Percentiles rank a stretch among this genome's conserved stretches.
phyloP scores from a whole-genome alignment of 2,797 vertebrate genomes.

The Falco biarmicus region DNA sequence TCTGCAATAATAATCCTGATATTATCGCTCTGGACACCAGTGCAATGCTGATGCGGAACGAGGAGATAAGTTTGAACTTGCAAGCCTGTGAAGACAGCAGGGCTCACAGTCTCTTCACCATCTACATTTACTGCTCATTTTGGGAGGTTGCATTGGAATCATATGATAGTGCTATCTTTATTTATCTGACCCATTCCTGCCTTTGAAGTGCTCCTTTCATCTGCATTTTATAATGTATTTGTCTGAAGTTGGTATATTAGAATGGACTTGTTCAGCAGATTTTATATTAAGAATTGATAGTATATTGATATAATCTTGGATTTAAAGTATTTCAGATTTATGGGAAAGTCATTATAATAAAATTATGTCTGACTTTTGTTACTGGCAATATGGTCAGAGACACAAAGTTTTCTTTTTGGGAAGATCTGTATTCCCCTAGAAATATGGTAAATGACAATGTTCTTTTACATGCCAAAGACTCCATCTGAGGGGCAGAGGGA shows the following conservation, averaged over 20 bases:
- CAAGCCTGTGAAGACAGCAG: not conserved
- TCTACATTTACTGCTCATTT: not conserved
- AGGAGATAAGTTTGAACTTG: not conserved
- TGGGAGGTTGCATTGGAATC: not conserved
- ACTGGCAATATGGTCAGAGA: not conserved
- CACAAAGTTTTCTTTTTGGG: not conserved
- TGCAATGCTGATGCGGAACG: not conserved
- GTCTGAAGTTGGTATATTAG: slow-evolving; percentile 1
- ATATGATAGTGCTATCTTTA: not conserved
- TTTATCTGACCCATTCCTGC: not conserved
- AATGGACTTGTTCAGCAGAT: not conserved
- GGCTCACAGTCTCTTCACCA: not conserved
- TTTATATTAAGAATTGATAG: not conserved
- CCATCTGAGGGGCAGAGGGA: not conserved
- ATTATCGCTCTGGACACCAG: not conserved
- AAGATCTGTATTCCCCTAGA: not conserved
- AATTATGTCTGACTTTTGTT: not conserved
- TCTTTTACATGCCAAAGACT: not conserved
- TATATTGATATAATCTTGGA: not conserved
- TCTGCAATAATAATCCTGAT: not conserved
- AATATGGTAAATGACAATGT: not conserved
- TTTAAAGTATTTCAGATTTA: slow-evolving; percentile 1
- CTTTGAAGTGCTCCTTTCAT: not conserved
- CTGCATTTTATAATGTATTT: not conserved
- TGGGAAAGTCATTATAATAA: not conserved